Evolutionary conservation across 2,113 vertebrate genomes (phyloP), one percentile per base, ranked within the genome.

Genomic region (Barbus barbus): DNA sequence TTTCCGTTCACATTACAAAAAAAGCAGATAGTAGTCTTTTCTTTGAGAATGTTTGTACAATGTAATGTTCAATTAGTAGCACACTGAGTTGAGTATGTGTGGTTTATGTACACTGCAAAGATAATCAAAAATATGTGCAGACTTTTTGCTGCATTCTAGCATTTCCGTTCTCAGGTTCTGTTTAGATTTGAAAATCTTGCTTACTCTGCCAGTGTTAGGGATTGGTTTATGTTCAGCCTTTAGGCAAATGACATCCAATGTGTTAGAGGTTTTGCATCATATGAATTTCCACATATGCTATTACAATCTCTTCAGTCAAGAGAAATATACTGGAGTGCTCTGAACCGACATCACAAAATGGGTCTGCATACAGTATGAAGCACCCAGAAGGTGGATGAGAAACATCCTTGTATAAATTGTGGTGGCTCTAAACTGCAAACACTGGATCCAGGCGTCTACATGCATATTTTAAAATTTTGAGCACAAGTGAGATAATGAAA

Each of bases 381-480:
- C 48, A 13, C 9, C n/a, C 44, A 77, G 16, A 38, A 78, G 14
- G 33, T 58, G 26, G 22, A 67, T 53, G 14, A 41, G 61, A 84
- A 24, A 79, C 11, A 5, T 83, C 75, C 63, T 83, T 81, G 31
- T 58, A 41, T 4, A 22, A 74, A 24, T 56, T 24, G 28, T 28
- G 26, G 38, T 28, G 26, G 31, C 48, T 74, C 58, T 58, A 18
- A 76, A 58, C 48, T n/a, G 58, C 80, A 84, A 77, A 86, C 81
- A 83, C 20, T 77, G 31, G n/a, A 71, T 76, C 5, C 13, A 71
- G 33, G 38, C 28, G 0, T 48, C 69, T 46, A 33, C 72, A 76
- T 86, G 72, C 78, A 84, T 88, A 87, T 88, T 86, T 88, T 84
- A 88, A 81, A 63, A 78, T 86, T 81, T 83, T 69, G 71, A 88